Percentiles rank a stretch among this genome's conserved stretches.
Evolutionary conservation across 2,113 vertebrate genomes (phyloP).

Genomic region (Myiagra hebetior): DNA sequence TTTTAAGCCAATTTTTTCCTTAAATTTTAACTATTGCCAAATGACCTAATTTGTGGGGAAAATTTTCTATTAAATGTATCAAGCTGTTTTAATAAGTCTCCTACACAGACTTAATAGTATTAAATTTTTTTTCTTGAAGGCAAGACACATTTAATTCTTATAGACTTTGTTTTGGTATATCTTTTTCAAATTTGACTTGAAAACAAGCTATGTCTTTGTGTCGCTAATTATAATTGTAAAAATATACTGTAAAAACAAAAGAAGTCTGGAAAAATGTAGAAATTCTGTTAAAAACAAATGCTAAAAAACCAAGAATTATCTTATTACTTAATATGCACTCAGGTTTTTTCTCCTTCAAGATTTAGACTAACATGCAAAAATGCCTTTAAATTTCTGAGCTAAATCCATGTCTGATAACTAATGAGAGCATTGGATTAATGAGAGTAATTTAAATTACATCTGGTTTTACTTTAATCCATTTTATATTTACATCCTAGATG

Average conservation of each 20-base stretch:
- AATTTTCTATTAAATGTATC: constrained; percentile 16
- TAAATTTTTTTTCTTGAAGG: not conserved
- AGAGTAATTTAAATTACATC: not conserved
- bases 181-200: not conserved
- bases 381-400: not conserved
- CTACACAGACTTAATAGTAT: not conserved
- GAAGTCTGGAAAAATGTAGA: not conserved
- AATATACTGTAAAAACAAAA: not conserved
- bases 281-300: not conserved
- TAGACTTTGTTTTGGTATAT: not conserved
- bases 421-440: not conserved
- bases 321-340: not conserved
- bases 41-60: not conserved
- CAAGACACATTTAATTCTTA: not conserved
- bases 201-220: not conserved
- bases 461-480: constrained; percentile 16
- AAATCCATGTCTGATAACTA: not conserved
- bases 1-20: not conserved
- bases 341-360: not conserved
- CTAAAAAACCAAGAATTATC: not conserved
- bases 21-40: not conserved
- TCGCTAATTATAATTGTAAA: not conserved
- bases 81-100: constrained; percentile 29
- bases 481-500: constrained; percentile 1
- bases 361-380: not conserved